Evolutionary conservation across 2,888 invertebrate species (phyloP).

Genomic region (Cephus runcator): DNA sequence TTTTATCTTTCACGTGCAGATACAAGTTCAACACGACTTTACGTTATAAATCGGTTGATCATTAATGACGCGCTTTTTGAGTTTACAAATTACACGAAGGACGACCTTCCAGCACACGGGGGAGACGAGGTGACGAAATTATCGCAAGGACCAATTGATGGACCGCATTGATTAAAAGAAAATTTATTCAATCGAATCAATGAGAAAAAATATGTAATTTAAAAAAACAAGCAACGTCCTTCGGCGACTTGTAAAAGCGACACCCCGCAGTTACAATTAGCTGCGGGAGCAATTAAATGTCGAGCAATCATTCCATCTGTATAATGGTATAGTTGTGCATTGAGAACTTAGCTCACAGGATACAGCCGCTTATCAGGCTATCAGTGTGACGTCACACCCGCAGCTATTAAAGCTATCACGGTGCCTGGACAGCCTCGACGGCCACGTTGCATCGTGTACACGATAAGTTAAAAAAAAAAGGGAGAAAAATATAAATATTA

Average conservation of each 20-base stretch:
- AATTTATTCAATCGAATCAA: not conserved
- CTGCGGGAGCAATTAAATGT: not conserved
- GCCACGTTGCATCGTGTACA: not conserved
- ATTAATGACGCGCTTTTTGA: too few relatives aligned
- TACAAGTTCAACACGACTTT: too few relatives aligned
- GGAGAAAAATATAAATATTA: not conserved
- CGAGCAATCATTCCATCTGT: constrained; percentile 38
- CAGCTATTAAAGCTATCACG: constrained; percentile 19
- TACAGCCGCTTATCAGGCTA: constrained; percentile 44
- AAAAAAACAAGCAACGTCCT: not conserved
- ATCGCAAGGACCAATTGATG: not conserved
- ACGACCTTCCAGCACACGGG: not conserved
- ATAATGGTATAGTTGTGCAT: constrained; percentile 27
- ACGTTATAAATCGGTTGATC: too few relatives aligned
- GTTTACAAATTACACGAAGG: too few relatives aligned
- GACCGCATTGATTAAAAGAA: not conserved
- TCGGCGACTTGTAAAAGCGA: not conserved
- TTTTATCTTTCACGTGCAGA: too few relatives aligned
- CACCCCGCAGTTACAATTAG: not conserved
- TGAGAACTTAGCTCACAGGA: constrained; percentile 38
- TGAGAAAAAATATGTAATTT: not conserved
- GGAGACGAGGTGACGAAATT: not conserved
- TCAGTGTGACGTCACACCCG: constrained; percentile 26
- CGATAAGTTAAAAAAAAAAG: not conserved
- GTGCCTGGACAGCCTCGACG: not conserved